Evolutionary conservation across 2,888 invertebrate species (phyloP), one percentile per base, ranked within the genome.

Genomic region (Augiades crinisus): DNA sequence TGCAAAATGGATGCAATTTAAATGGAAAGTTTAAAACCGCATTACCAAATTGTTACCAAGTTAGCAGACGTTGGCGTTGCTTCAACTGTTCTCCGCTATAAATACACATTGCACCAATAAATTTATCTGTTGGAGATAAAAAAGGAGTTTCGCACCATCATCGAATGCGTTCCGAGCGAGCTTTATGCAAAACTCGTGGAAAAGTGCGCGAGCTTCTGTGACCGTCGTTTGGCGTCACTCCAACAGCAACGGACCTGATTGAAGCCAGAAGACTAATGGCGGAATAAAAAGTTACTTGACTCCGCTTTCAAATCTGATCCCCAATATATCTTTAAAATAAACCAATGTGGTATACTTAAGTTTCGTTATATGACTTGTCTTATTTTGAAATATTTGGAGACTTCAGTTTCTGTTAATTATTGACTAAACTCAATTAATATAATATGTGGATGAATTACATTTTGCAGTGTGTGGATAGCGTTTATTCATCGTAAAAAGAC

Each of bases 171-270:
- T 72, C 62, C 57, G 67, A 71, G 69, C 67, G 70, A 73, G 65
- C 72, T 83, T 73, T 69, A 77, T 78, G 75, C 69, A 75, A 72
- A 80, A 72, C 68, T 75, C 70, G 60, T 61, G 64, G 63, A 63
- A 78, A 71, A 49, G 49, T 40, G 47, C 40, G 24, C 33, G 47
- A 38, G 16, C 78, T 80, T 80, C 78, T 82, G 81, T 72, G 62
- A 64, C 62, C 60, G 60, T 54, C 46, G 53, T 54, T 75, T 83
- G 81, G 84, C 78, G 51, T 41, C 50, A 53, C 59, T 75, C 81
- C 81, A 81, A 78, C 55, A 56, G 60, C 63, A 60, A 63, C 63
- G 55, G 60, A 59, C 54, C 58, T 60, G 65, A 66, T 61, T 60
- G 64, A 61, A 63, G 57, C 47, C 37, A 52, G 14, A 38, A 33